Base-by-base conservation (phyloP, 2,888 invertebrate genomes). In the Drepana falcataria region DNA sequence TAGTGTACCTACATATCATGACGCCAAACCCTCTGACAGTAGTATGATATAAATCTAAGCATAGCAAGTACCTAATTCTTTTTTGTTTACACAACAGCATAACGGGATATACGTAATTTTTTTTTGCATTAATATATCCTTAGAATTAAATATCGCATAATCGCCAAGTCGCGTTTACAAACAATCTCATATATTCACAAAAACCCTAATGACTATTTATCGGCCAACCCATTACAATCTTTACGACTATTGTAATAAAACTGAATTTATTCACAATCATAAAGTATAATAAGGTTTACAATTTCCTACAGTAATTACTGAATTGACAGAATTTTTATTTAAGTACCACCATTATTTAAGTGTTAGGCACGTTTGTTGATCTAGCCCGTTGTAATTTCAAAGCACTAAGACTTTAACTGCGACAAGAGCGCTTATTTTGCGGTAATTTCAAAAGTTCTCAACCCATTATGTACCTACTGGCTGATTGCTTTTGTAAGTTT, bases 151-250 rank as follows among this genome's bases (percentile, higher is more conserved):
- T 59, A 55, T 61, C 61, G 55, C 56, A 56, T 78, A 76, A 78
- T 78, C 58, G 69, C 59, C 34, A 49, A 60, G 69, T 78, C 67
- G 76, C 78, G 78, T 77, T 77, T 51, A 59, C 54, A 59, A 60
- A 66, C 65, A 66, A 61, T 66, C 56, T 63, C 64, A 64, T 69
- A 69, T 71, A 69, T 72, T 52, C 51, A 59, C 67, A 60, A 55
- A 54, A 64, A 57, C 69, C 71, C 71, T 69, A 69, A 74, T 70
- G 68, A 68, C 41, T 59, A 60, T 65, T 64, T 62, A 62, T 68
- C 61, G 63, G 59, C 52, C 58, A 55, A 55, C 49, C 58, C 48
- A 54, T 53, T 55, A 51, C 51, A 53, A 52, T 21, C 56, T 65
- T 53, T 60, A 60, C 49, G 58, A 60, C 58, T 54, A 60, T 59